These are phyloP conservation scores for Enteromius afrohamiltoni DNA, from an alignment of 2,797 vertebrate species.

Conservation along the genomic window DNA sequence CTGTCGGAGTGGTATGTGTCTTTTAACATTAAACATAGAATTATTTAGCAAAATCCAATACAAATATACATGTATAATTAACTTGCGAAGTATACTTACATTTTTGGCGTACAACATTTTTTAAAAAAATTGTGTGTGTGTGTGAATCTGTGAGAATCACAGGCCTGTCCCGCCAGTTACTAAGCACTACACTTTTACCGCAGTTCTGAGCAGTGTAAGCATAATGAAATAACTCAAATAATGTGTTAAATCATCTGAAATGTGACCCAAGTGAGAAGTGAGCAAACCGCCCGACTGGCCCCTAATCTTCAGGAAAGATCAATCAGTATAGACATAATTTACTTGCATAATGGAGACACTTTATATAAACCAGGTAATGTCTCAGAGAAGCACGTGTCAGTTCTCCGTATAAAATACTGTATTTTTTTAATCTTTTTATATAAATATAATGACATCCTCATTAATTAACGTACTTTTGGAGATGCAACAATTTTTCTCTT, in stretches of 20 bases:
- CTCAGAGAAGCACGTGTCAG: neutral
- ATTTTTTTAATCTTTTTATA: neutral
- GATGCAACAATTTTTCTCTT: neutral
- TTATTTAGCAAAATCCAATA: neutral
- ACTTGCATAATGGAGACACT: conserved; percentile 5
- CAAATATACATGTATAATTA: neutral
- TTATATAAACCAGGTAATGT: neutral
- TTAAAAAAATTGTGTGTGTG: no score
- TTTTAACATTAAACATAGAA: neutral
- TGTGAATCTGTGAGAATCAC: neutral
- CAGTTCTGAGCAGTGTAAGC: neutral
- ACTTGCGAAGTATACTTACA: neutral
- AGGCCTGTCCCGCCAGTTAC: neutral
- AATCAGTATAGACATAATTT: conserved; percentile 1
- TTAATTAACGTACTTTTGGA: neutral
- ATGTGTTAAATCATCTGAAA: neutral
- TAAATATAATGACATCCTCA: neutral
- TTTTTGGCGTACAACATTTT: neutral
- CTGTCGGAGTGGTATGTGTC: conserved; percentile 91
- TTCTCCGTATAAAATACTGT: neutral
- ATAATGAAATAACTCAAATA: conserved; percentile 2
- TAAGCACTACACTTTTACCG: neutral
- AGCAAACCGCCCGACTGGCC: conserved; percentile 1
- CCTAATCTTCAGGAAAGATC: neutral
- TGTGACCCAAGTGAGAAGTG: neutral